These are phyloP conservation scores for Dicyrtomina minuta DNA, from an alignment of 2,888 invertebrate genomes.

Conservation along the genomic window DNA sequence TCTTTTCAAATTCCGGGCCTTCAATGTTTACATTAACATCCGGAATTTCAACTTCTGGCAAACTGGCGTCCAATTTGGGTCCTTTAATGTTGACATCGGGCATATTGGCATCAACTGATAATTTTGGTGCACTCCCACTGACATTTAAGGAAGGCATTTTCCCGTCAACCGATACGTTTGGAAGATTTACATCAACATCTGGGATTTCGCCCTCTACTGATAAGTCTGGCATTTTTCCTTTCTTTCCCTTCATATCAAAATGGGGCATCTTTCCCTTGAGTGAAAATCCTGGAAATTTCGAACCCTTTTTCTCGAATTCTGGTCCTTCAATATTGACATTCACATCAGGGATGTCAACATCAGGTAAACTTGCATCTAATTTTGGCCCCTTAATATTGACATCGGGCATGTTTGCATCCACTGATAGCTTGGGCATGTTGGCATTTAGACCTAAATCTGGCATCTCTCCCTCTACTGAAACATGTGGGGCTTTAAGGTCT, in stretches of 20 bases:
- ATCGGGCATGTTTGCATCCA: conserved; percentile 6
- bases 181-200: neutral
- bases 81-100: conserved; percentile 13
- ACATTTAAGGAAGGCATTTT: too few species aligned
- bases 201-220: neutral
- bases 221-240: conserved; percentile 13
- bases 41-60: neutral
- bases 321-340: neutral
- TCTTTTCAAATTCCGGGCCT: neutral
- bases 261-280: too few species aligned
- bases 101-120: neutral
- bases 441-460: conserved; percentile 4
- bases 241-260: too few species aligned
- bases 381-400: conserved; percentile 10
- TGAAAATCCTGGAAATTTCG: too few species aligned
- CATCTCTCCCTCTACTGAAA: neutral
- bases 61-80: neutral
- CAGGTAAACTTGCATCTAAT: neutral
- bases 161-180: neutral
- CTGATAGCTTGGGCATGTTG: neutral
- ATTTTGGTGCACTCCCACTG: neutral
- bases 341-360: neutral
- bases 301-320: too few species aligned
- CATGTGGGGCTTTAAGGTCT: neutral
- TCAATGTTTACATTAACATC: neutral